phyloP scores from a whole-genome alignment of 2,888 invertebrate species.

The Drosophila sordidula region DNA sequence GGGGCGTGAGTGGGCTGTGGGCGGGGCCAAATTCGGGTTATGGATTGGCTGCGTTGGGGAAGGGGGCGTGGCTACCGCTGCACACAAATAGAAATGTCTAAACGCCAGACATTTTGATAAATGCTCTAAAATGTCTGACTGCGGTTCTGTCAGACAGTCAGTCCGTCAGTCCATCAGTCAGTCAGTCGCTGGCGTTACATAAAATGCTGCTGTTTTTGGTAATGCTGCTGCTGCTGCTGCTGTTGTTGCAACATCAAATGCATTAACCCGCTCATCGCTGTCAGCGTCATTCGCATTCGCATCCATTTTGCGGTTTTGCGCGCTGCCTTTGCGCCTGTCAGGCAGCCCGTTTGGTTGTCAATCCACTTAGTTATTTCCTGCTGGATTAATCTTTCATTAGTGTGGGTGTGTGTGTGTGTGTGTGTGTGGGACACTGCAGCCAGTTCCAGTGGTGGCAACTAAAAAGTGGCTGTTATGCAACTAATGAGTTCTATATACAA shows the following conservation, averaged over 20 bases:
- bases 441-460: not conserved
- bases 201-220: constrained; percentile 39
- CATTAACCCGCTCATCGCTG: constrained; percentile 78
- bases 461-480: constrained; percentile 6
- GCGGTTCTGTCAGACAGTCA: constrained; percentile 31
- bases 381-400: constrained; percentile 50
- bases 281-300: constrained; percentile 70
- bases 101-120: constrained; percentile 78
- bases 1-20: not conserved
- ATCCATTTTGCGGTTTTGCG: constrained; percentile 51
- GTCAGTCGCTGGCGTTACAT: constrained; percentile 23
- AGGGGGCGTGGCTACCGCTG: constrained; percentile 1
- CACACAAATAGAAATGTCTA: constrained; percentile 71
- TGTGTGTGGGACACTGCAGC: constrained; percentile 1
- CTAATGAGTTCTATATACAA: constrained; percentile 5
- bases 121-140: constrained; percentile 73
- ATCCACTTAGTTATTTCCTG: constrained; percentile 56
- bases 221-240: constrained; percentile 15
- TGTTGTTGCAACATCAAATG: constrained; percentile 66
- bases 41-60: constrained; percentile 5
- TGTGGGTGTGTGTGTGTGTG: not conserved
- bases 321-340: constrained; percentile 36
- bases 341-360: constrained; percentile 45
- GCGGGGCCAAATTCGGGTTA: not conserved
- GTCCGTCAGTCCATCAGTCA: constrained; percentile 12